Base-by-base conservation (phyloP, 2,113 vertebrate species). In the Saguinus midas region DNA sequence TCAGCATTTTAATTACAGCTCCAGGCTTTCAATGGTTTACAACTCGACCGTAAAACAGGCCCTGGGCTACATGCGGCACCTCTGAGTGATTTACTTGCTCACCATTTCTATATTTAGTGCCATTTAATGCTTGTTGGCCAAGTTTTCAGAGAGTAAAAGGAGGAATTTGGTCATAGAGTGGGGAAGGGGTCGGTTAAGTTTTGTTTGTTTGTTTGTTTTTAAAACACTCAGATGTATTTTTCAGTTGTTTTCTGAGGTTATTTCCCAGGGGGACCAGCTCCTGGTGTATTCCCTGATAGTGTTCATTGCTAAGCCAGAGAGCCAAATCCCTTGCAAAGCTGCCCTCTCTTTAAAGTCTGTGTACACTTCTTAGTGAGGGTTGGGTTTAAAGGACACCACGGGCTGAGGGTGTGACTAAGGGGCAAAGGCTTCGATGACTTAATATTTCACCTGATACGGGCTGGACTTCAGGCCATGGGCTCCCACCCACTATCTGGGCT, bases 101-200 rank as follows among this genome's bases (percentile, higher is more conserved):
- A 81, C 97, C 84, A 25, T 55, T 72, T 97, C 87, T 95, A 88
- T 95, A 95, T 96, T 96, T 93, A 94, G 95, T 88, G 96, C 87
- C 40, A 58, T 35, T 48, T 37, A 37, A 27, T 76, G 90, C 87
- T 83, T 37, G n/a, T 9, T 50, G 95, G 91, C 91, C 91, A 84
- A 32, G 61, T 92, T 94, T 87, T 76, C 87, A 85, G 90, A 93
- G 58, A 82, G 85, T 80, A 84, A 91, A 75, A 83, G 88, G 76
- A 87, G 86, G 80, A 89, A 87, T 95, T 94, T 58, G 58, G 55
- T 87, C 35, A 21, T 6, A 6, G 25, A 64, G 61, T 64, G 27
- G 61, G 61, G 32, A 35, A 68, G 52, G 58, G 70, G 37, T 52
- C 35, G n/a, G 40, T 81, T 37, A 70, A 1, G 0, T 43, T 40